Evolutionary conservation across 2,113 vertebrate species (phyloP).

Genomic region (Anolis carolinensis): DNA sequence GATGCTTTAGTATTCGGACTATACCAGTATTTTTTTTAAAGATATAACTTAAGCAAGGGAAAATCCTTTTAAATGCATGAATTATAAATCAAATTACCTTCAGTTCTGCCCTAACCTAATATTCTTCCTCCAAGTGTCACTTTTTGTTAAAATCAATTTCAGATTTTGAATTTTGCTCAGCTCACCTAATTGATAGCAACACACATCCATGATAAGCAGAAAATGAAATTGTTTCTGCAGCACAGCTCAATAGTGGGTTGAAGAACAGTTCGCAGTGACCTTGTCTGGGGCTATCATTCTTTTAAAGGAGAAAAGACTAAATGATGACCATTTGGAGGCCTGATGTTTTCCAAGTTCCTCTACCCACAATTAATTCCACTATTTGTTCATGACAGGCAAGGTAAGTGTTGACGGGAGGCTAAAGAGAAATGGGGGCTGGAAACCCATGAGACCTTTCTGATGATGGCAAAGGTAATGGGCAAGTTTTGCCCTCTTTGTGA

Average conservation of each 20-base stretch:
- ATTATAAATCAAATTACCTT: slow-evolving; percentile 78
- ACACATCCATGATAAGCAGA: slow-evolving; percentile 60
- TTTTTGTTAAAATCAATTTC: slow-evolving; percentile 73
- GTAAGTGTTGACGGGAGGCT: background rate
- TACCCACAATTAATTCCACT: slow-evolving; percentile 27
- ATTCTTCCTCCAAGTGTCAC: slow-evolving; percentile 64
- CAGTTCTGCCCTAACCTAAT: slow-evolving; percentile 62
- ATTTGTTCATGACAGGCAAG: background rate
- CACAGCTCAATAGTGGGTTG: slow-evolving; percentile 46
- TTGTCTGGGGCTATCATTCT: slow-evolving; percentile 61
- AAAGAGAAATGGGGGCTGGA: background rate
- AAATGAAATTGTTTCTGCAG: slow-evolving; percentile 67
- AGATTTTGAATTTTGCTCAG: slow-evolving; percentile 61
- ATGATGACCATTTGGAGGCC: slow-evolving; percentile 69
- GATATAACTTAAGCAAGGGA: slow-evolving; percentile 59
- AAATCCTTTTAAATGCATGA: slow-evolving; percentile 68
- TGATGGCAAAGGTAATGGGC: background rate
- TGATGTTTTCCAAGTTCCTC: slow-evolving; percentile 72
- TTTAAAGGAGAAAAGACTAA: slow-evolving; percentile 60
- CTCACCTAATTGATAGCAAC: slow-evolving; percentile 70
- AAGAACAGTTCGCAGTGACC: slow-evolving; percentile 65
- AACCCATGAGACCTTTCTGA: background rate
- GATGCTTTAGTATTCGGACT: slow-evolving; percentile 51
- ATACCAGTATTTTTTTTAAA: slow-evolving; percentile 52
- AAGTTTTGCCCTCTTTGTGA: background rate